Evolutionary conservation across 2,113 vertebrate genomes (phyloP).

Genomic region (Poeciliopsis prolifica): DNA sequence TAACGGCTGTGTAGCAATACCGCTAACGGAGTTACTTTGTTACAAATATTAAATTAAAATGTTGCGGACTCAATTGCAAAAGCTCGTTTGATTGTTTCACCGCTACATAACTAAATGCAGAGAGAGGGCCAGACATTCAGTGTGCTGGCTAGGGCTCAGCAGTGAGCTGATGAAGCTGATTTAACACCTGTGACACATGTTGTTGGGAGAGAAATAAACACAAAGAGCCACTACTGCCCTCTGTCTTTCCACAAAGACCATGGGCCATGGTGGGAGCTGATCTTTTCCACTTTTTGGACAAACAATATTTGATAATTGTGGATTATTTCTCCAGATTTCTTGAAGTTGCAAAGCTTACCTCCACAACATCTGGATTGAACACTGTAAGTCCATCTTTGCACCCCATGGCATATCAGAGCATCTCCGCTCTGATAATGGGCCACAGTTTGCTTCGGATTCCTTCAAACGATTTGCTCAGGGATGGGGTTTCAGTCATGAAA

Average conservation of each 20-base stretch:
- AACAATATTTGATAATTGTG: not conserved
- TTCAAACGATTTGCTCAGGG: not conserved
- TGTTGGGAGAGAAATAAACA: not conserved
- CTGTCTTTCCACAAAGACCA: not conserved
- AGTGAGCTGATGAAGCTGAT: not conserved
- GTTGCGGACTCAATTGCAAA: too few species aligned
- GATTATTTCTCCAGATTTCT: not conserved
- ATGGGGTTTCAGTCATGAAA: slow-evolving; percentile 3
- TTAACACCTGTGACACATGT: not conserved
- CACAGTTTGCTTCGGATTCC: not conserved
- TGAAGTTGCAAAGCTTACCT: not conserved
- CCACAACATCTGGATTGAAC: not conserved
- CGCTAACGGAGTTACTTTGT: too few species aligned
- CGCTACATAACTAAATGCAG: too few species aligned
- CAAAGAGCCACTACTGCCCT: not conserved
- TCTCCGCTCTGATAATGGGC: not conserved
- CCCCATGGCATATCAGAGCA: not conserved
- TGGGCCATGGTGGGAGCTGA: not conserved
- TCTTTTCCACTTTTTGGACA: not conserved
- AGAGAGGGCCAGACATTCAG: too few species aligned
- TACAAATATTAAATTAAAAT: too few species aligned
- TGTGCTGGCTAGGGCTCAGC: not conserved
- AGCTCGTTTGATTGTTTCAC: too few species aligned
- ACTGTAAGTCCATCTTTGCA: not conserved
- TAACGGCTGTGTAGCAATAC: too few species aligned